Evolutionary conservation across 2,888 invertebrate species (phyloP), one percentile per base, ranked within the genome.

Genomic region (Bugulina stolonifera): DNA sequence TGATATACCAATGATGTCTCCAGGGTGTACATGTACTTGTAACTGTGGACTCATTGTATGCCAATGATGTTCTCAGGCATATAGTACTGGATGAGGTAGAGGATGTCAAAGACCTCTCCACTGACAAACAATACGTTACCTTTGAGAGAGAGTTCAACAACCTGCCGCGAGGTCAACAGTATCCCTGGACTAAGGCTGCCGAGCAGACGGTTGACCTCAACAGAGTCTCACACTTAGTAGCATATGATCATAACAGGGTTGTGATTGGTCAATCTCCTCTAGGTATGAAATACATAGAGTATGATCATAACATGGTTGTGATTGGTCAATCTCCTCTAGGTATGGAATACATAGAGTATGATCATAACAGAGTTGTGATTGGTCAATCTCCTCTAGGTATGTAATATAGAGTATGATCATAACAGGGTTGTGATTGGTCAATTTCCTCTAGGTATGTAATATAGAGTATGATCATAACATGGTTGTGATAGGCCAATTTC

Each of bases 201-300:
- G 69, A 75, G 70, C 70, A 70, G 10, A 27, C 58, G 58, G 35
- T 52, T 3, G 69, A 77, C 22, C 78, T 77, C 64, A 84, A 84
- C 74, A 75, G 83, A 5, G 82, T 82, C 71, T 78, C 78, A 10
- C 81, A 82, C 69, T 75, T 83, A 1, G 74, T 83, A n/a, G 80
- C 84, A 0, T 84, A 82, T 73, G 83, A 84, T 72, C 81, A 81
- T 73, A 80, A 78, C 43, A 73, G 81, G 1, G 82, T 83, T 0
- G 73, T 77, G 5, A 75, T 83, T 5, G 73, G 73, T 2, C 75
- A 54, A 3, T 35, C 71, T 25, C 29, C 71, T 54, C 27, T 54
- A 10, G 52, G 52, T 52, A 23, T n/a, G n/a, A n/a, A n/a, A n/a
- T n/a, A n/a, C n/a, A n/a, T n/a, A n/a, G n/a, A n/a, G n/a, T n/a